Percentiles rank a stretch among this genome's conserved stretches.
Conservation (phyloP, 37 sponge, comb jelly and placozoan species). For the Axinella damicornis region DNA sequence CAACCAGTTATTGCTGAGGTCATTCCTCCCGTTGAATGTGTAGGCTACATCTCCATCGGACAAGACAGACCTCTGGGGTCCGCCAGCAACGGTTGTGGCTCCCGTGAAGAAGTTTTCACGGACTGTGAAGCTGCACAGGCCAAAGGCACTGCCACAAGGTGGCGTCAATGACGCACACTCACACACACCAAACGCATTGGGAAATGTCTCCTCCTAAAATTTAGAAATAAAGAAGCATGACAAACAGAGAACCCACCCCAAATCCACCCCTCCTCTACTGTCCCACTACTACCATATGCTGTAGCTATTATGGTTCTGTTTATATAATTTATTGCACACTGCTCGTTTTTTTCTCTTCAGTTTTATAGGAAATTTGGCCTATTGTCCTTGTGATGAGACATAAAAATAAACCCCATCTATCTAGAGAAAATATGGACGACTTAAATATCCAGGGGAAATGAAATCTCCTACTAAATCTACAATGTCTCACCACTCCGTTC, state of each 20-base stretch:
- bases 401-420: too few relatives aligned
- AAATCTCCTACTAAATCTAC: not conserved
- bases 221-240: not conserved
- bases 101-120: not conserved
- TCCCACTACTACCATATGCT: too few relatives aligned
- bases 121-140: not conserved
- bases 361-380: too few relatives aligned
- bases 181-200: slow-evolving; percentile 41
- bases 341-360: too few relatives aligned
- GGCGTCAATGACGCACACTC: slow-evolving; percentile 34
- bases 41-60: slow-evolving; percentile 2
- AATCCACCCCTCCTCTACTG: too few relatives aligned
- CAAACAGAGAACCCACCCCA: not conserved
- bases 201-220: slow-evolving; percentile 30
- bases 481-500: slow-evolving; percentile 4
- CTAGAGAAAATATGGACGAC: too few relatives aligned
- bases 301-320: too few relatives aligned
- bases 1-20: slow-evolving; percentile 15
- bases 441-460: not conserved
- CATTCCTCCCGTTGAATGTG: slow-evolving; percentile 21
- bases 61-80: slow-evolving; percentile 4
- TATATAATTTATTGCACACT: too few relatives aligned
- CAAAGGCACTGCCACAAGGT: slow-evolving; percentile 5
- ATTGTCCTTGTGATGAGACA: too few relatives aligned
- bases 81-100: not conserved